Evolutionary conservation across 2,797 vertebrate species (phyloP).

Genomic region (Tokudaia muenninki): DNA sequence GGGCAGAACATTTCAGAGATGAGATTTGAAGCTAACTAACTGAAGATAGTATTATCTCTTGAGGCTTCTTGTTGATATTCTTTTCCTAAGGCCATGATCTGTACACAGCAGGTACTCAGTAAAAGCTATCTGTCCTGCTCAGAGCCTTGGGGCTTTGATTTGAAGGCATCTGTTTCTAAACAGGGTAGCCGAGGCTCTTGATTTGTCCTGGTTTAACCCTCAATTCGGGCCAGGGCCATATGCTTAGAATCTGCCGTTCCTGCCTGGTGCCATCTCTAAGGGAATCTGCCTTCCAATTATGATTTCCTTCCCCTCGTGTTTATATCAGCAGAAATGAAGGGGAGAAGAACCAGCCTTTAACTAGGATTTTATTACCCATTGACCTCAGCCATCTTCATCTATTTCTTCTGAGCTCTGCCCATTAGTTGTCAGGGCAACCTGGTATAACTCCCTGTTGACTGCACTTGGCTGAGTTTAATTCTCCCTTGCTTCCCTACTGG

Average conservation of each 20-base stretch:
- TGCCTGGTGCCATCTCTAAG: constrained; percentile 77
- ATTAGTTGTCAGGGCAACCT: constrained; percentile 90
- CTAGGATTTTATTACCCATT: constrained; percentile 90
- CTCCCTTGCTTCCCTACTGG: constrained; percentile 66
- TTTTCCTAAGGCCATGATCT: not conserved
- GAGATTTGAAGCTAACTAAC: not conserved
- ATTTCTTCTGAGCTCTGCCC: constrained; percentile 85
- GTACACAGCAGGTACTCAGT: not conserved
- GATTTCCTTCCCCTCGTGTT: constrained; percentile 88
- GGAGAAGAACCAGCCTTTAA: constrained; percentile 88
- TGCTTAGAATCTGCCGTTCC: constrained; percentile 5
- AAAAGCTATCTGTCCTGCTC: constrained; percentile 12
- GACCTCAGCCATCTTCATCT: constrained; percentile 89
- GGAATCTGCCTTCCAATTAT: constrained; percentile 86
- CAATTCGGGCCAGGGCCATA: constrained; percentile 14
- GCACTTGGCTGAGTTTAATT: constrained; percentile 84
- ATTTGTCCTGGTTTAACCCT: constrained; percentile 64
- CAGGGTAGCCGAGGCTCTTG: not conserved
- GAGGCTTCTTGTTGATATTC: not conserved
- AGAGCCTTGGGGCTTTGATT: constrained; percentile 41
- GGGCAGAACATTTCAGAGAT: not conserved
- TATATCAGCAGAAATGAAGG: constrained; percentile 88
- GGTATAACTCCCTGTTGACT: constrained; percentile 81
- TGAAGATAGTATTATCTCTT: not conserved
- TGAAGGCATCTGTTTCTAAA: not conserved